A percentile compares a stretch with the other conserved stretches of the same genome.
These are phyloP conservation scores for Onthophagus sagittarius DNA, from an alignment of 2,888 invertebrate species.

Conservation along the genomic window DNA sequence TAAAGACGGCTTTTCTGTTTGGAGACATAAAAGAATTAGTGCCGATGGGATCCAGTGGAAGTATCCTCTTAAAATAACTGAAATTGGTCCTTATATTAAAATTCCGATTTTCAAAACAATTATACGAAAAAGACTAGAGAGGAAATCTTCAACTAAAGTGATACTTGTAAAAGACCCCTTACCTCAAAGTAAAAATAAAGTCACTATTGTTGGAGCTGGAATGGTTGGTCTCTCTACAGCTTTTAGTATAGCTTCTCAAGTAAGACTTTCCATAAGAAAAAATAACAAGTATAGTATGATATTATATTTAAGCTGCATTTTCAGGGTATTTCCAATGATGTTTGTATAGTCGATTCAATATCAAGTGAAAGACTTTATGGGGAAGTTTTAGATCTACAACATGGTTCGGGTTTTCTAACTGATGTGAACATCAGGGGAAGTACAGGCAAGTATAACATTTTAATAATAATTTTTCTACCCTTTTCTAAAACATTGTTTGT, in stretches of 20 bases:
- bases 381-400: conserved; percentile 87
- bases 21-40: not conserved
- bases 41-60: not conserved
- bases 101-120: not conserved
- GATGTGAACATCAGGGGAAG: conserved; percentile 74
- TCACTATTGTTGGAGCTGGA: conserved; percentile 85
- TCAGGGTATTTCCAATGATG: conserved; percentile 71
- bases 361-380: conserved; percentile 78
- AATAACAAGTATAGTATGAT: not conserved
- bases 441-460: conserved; percentile 48
- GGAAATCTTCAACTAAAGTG: not conserved
- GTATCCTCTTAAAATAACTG: not conserved
- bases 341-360: conserved; percentile 75
- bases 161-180: conserved; percentile 21
- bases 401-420: conserved; percentile 77
- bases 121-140: not conserved
- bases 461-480: not conserved
- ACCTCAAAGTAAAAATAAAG: conserved; percentile 58
- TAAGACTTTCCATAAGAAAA: conserved; percentile 36
- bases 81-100: not conserved
- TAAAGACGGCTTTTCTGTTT: not conserved
- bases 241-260: conserved; percentile 78
- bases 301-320: conserved; percentile 5
- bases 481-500: conserved; percentile 18
- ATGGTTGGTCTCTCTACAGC: conserved; percentile 91